Conservation (phyloP, 2,113 vertebrate species). For the Brevimyrus niger region DNA sequence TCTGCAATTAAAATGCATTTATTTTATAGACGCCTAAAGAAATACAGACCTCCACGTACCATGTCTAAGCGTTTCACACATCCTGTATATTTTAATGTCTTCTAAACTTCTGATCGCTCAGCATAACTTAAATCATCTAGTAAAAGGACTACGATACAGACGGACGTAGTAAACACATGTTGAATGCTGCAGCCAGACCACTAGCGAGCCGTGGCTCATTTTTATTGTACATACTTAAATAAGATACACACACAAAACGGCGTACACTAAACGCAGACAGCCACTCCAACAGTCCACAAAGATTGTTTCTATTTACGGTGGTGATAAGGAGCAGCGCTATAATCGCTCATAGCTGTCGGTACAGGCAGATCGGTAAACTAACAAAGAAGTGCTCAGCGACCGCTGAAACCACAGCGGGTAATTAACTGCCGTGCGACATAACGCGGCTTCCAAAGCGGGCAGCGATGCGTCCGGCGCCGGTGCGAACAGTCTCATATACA, state of each 20-base stretch:
- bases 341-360: background rate
- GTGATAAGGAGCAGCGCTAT: background rate
- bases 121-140: background rate
- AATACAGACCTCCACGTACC: background rate
- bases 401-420: background rate
- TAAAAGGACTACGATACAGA: background rate
- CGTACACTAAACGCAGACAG: background rate
- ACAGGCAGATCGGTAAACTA: background rate
- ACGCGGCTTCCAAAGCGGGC: background rate
- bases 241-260: background rate
- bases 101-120: background rate
- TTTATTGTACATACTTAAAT: background rate
- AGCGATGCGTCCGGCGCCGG: background rate
- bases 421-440: background rate
- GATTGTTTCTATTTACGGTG: background rate
- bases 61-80: background rate
- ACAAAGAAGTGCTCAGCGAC: background rate
- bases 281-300: background rate
- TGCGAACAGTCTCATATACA: background rate
- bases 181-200: background rate
- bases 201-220: background rate
- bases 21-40: background rate
- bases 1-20: background rate
- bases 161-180: background rate
- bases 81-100: background rate